phyloP scores from a whole-genome alignment of 2,797 vertebrate species.

The Chrosomus eos region DNA sequence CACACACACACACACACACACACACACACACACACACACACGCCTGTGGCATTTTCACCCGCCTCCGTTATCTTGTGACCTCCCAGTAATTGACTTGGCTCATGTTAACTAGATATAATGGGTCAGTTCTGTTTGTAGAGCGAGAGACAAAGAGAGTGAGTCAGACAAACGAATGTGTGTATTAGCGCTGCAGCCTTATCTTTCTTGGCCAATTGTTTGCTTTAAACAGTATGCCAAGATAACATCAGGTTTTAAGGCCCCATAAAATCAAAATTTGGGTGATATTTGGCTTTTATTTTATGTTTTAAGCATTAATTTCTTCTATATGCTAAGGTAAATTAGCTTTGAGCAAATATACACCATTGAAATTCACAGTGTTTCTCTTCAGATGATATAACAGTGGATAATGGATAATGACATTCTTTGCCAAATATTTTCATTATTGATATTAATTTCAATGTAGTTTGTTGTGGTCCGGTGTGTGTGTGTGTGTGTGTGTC shows the following conservation, averaged over 20 bases:
- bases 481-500: background rate
- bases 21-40: background rate
- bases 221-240: background rate
- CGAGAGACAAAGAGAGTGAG: slow-evolving; percentile 12
- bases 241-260: background rate
- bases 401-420: background rate
- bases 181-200: background rate
- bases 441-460: background rate
- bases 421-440: background rate
- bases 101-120: slow-evolving; percentile 60
- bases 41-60: slow-evolving; percentile 23
- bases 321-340: background rate
- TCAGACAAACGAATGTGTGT: background rate
- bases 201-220: background rate
- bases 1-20: background rate
- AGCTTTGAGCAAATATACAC: background rate
- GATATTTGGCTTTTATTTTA: background rate
- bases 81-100: slow-evolving; percentile 56
- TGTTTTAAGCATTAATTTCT: background rate
- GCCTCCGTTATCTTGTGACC: slow-evolving; percentile 40
- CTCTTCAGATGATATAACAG: background rate
- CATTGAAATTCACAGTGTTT: background rate
- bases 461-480: background rate
- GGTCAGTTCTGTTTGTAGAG: slow-evolving; percentile 57
- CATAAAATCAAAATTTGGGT: background rate